Conservation (phyloP, 2,113 vertebrate genomes). For the Acanthisitta chloris region DNA sequence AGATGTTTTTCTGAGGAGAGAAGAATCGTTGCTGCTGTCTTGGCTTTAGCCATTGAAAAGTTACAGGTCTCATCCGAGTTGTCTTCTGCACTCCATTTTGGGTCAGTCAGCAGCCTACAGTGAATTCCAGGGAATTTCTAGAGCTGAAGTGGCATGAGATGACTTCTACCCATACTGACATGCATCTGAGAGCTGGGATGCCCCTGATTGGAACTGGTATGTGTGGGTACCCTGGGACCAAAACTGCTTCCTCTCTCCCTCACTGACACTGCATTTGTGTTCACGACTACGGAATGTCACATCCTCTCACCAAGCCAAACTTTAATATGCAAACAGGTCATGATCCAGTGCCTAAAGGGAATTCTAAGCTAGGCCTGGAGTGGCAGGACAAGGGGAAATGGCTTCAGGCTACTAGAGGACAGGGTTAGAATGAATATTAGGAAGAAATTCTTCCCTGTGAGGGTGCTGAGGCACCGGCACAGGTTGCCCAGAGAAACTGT, state of each 20-base stretch:
- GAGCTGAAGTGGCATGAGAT: not conserved
- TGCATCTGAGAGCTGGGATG: not conserved
- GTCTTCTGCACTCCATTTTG: not conserved
- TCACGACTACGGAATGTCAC: not conserved
- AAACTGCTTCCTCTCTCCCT: not conserved
- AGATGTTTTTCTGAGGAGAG: not conserved
- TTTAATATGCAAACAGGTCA: not conserved
- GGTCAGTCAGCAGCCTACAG: not conserved
- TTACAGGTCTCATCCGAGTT: not conserved
- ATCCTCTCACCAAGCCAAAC: too few relatives aligned
- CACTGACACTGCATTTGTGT: rapidly evolving
- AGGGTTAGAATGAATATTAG: not conserved
- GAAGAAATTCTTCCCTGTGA: not conserved
- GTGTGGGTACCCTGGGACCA: rapidly evolving
- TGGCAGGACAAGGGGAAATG: not conserved
- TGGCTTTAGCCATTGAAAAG: not conserved
- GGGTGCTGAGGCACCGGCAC: not conserved
- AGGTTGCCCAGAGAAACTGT: not conserved
- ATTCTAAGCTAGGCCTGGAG: too few relatives aligned
- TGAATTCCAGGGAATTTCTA: not conserved
- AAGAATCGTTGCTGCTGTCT: not conserved
- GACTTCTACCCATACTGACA: too few relatives aligned
- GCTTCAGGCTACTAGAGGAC: not conserved
- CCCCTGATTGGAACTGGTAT: not conserved
- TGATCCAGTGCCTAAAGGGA: not conserved